A percentile compares a stretch with the other conserved stretches of the same genome.
Conservation (phyloP, 2,113 vertebrate genomes). For the Carollia perspicillata region DNA sequence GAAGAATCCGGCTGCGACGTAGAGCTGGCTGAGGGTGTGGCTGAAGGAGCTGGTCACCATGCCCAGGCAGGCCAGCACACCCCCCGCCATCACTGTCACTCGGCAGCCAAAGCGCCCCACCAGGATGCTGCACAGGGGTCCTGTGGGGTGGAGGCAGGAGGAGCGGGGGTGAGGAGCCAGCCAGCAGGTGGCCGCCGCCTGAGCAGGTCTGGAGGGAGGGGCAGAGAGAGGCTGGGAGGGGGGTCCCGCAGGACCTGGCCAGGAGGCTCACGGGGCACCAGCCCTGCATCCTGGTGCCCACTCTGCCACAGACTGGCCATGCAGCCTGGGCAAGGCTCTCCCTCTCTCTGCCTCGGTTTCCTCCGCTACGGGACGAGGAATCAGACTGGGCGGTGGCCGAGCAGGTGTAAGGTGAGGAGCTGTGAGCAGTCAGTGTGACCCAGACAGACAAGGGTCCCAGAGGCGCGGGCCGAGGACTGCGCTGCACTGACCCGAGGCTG, state of each 20-base stretch:
- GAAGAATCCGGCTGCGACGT: slow-evolving; percentile 89
- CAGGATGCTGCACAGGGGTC: slow-evolving; percentile 92
- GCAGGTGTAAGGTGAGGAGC: not conserved
- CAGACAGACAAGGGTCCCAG: not conserved
- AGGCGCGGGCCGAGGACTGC: not conserved
- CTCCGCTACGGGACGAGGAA: not conserved
- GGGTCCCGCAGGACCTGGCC: not conserved
- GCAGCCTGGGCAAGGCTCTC: not conserved
- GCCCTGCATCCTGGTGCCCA: not conserved
- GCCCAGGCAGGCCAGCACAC: slow-evolving; percentile 90
- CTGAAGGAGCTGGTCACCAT: slow-evolving; percentile 92
- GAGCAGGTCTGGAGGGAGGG: not conserved
- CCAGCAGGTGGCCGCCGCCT: not conserved
- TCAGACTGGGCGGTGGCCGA: not conserved
- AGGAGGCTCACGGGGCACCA: not conserved
- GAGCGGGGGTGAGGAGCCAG: not conserved
- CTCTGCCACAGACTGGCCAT: not conserved
- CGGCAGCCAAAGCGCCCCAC: slow-evolving; percentile 91
- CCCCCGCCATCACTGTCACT: slow-evolving; percentile 88
- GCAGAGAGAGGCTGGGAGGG: not conserved
- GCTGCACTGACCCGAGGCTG: not conserved
- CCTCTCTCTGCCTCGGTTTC: not conserved
- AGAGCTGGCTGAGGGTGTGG: slow-evolving; percentile 87
- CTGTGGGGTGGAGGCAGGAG: slow-evolving; percentile 74
- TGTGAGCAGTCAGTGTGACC: not conserved